A percentile compares a stretch with the other conserved stretches of the same genome.
These are phyloP conservation scores for Panthera uncia DNA, from an alignment of 2,113 vertebrate genomes.

Conservation along the genomic window DNA sequence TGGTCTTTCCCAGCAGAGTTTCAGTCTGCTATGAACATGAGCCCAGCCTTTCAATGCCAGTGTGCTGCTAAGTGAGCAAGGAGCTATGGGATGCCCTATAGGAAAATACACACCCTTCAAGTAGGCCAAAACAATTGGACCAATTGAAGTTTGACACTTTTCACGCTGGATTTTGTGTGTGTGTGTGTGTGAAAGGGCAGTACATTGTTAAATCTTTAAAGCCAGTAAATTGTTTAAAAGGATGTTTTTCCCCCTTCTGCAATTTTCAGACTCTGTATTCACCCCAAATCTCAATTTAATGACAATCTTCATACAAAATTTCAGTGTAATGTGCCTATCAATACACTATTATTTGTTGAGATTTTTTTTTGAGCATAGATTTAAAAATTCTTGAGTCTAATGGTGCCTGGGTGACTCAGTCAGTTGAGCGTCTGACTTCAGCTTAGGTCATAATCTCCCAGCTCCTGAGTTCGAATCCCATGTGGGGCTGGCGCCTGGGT, in stretches of 20 bases:
- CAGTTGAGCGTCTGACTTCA: too few relatives aligned
- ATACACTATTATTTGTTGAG: not conserved
- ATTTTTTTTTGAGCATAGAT: not conserved
- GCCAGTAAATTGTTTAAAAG: not conserved
- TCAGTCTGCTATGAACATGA: not conserved
- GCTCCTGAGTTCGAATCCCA: too few relatives aligned
- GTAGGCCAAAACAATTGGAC: not conserved
- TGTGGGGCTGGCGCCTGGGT: too few relatives aligned
- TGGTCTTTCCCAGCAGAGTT: not conserved
- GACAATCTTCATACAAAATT: not conserved
- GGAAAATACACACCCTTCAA: not conserved
- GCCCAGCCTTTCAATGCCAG: not conserved
- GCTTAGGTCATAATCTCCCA: too few relatives aligned
- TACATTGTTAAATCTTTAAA: not conserved
- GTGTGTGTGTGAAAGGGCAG: not conserved
- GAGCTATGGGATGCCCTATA: not conserved
- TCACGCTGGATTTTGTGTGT: not conserved
- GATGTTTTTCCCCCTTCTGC: not conserved
- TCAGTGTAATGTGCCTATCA: not conserved
- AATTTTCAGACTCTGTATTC: not conserved
- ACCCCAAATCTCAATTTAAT: not conserved
- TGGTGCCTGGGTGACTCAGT: too few relatives aligned
- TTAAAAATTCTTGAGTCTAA: slow-evolving; percentile 1
- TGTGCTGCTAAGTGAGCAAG: slow-evolving; percentile 8
- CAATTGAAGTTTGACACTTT: not conserved